Conservation (phyloP, 2,113 vertebrate species). For the Tetrax tetrax region DNA sequence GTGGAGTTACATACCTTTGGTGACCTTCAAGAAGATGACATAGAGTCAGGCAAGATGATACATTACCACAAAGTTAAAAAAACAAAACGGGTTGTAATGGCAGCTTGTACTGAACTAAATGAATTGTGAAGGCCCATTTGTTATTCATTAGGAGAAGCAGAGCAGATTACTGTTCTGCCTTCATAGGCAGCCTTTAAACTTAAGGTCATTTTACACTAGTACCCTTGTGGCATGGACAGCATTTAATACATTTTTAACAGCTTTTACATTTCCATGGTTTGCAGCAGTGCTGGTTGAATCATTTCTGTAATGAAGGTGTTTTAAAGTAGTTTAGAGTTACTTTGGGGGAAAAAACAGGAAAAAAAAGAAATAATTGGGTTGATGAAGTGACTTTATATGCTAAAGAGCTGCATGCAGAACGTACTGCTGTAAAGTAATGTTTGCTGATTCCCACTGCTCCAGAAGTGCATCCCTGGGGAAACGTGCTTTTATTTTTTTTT, state of each 20-base stretch:
- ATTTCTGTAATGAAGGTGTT: conserved; percentile 56
- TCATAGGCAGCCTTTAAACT: conserved; percentile 70
- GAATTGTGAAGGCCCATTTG: conserved; percentile 76
- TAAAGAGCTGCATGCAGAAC: conserved; percentile 4
- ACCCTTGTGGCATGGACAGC: conserved; percentile 61
- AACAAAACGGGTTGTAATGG: conserved; percentile 71
- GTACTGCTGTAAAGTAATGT: neutral
- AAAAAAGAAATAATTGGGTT: conserved; percentile 34
- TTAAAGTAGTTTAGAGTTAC: conserved; percentile 54
- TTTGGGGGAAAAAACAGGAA: neutral
- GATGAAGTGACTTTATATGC: conserved; percentile 52
- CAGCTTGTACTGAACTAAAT: conserved; percentile 69
- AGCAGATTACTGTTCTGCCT: conserved; percentile 65
- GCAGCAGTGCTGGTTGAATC: conserved; percentile 38
- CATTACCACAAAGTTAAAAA: conserved; percentile 69
- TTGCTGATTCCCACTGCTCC: neutral
- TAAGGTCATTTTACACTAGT: conserved; percentile 71
- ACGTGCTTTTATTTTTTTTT: neutral
- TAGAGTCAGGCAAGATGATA: conserved; percentile 74
- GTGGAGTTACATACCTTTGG: conserved; percentile 66
- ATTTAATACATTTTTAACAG: conserved; percentile 67
- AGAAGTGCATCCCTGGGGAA: neutral
- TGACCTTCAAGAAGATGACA: conserved; percentile 74
- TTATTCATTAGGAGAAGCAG: conserved; percentile 78
- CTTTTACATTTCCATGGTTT: conserved; percentile 46